Evolutionary conservation across 2,888 invertebrate genomes (phyloP).

Genomic region (Branchellion lobata): DNA sequence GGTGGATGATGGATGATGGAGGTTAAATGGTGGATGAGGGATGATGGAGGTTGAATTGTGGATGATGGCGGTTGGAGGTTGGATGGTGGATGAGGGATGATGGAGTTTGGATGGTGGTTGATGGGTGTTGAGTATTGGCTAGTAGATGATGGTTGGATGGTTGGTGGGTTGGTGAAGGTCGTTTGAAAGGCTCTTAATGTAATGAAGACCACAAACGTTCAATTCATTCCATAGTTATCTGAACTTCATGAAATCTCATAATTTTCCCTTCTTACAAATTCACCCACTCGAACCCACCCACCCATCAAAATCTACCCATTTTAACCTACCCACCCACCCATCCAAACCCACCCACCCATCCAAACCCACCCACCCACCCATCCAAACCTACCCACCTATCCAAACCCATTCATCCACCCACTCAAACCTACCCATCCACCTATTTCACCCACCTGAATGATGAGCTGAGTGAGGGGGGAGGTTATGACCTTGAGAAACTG

Average conservation of each 20-base stretch:
- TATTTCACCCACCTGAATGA: slow-evolving; percentile 56
- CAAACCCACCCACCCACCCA: background rate
- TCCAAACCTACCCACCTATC: background rate
- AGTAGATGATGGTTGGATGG: too few species aligned
- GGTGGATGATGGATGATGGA: background rate
- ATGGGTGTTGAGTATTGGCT: background rate
- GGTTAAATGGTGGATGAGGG: background rate
- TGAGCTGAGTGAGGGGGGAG: slow-evolving; percentile 62
- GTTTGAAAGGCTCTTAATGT: background rate
- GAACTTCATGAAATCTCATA: too few species aligned
- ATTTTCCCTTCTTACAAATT: background rate
- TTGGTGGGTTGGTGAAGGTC: background rate
- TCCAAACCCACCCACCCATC: too few species aligned
- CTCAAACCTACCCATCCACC: background rate
- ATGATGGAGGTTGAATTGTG: background rate
- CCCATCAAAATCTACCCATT: too few species aligned
- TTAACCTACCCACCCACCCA: background rate
- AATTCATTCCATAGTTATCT: too few species aligned
- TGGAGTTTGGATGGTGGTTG: background rate
- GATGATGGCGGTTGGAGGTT: background rate
- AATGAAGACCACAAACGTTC: too few species aligned
- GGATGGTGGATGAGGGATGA: background rate
- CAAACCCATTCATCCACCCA: background rate
- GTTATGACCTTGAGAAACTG: slow-evolving; percentile 62
- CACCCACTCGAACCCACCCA: background rate